These are phyloP conservation scores for Leucoraja erinaceus DNA, from an alignment of 2,113 vertebrate species.

Conservation along the genomic window DNA sequence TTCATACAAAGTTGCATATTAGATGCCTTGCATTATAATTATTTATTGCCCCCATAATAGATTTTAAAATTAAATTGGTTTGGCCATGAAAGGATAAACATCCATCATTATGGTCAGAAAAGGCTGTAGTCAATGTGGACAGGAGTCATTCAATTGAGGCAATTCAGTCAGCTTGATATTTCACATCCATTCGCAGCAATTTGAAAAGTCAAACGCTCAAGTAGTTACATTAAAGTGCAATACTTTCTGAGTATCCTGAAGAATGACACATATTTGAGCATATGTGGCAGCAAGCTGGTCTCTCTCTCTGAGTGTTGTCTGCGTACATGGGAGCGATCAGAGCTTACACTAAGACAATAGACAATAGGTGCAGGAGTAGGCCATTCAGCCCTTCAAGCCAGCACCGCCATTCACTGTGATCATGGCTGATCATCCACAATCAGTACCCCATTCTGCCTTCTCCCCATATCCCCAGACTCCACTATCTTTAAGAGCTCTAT, in stretches of 20 bases:
- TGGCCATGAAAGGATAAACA: not conserved
- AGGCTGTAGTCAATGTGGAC: not conserved
- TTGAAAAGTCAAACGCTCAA: not conserved
- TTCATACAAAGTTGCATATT: not conserved
- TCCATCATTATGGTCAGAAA: not conserved
- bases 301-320: too few relatives aligned
- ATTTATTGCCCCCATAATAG: not conserved
- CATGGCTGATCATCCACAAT: too few relatives aligned
- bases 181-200: not conserved
- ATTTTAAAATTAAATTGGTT: not conserved
- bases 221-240: not conserved
- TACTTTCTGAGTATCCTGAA: not conserved
- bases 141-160: not conserved
- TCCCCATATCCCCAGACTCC: too few relatives aligned
- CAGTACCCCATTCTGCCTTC: too few relatives aligned
- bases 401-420: too few relatives aligned
- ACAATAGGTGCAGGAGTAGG: too few relatives aligned
- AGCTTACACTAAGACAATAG: too few relatives aligned
- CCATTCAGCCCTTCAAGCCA: too few relatives aligned
- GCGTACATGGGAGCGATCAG: too few relatives aligned
- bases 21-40: not conserved
- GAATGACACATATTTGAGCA: too few relatives aligned
- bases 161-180: not conserved
- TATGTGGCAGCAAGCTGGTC: too few relatives aligned
- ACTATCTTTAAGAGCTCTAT: too few relatives aligned